phyloP scores from a whole-genome alignment of 2,113 vertebrate species.

The Callopanchax toddi region DNA sequence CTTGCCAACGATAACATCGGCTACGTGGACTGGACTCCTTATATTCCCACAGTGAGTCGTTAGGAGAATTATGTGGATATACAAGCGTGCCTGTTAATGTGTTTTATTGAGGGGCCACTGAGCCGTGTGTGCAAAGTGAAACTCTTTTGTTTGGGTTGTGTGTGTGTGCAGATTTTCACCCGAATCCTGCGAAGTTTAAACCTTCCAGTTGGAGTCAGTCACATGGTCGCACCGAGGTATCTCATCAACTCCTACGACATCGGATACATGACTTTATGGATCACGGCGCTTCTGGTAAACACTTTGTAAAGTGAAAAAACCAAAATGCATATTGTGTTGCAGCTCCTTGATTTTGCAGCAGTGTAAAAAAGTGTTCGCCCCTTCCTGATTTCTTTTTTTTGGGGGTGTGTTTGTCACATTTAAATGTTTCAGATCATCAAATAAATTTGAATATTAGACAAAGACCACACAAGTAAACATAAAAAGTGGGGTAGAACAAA shows the following conservation, averaged over 20 bases:
- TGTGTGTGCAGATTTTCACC: slow-evolving; percentile 87
- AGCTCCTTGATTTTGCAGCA: no score
- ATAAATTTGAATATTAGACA: no score
- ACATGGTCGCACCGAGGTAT: slow-evolving; percentile 89
- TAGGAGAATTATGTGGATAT: slow-evolving; percentile 19
- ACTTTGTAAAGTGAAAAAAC: neutral
- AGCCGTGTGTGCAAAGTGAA: neutral
- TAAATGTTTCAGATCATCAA: no score
- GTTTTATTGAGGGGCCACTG: slow-evolving; percentile 16
- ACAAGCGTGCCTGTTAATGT: slow-evolving; percentile 13
- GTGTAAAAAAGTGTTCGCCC: no score
- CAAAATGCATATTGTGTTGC: neutral
- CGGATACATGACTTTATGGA: slow-evolving; percentile 91
- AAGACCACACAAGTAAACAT: no score
- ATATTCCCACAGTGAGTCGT: slow-evolving; percentile 89
- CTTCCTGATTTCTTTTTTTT: no score
- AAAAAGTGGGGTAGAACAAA: no score
- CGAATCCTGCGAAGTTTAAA: slow-evolving; percentile 93
- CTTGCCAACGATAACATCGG: slow-evolving; percentile 94
- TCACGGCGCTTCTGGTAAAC: slow-evolving; percentile 91
- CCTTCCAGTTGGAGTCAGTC: slow-evolving; percentile 92
- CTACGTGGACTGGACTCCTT: slow-evolving; percentile 92
- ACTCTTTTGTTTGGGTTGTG: neutral
- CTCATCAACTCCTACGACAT: slow-evolving; percentile 91
- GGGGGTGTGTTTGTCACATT: no score